Percentiles rank a stretch among this genome's conserved stretches.
phyloP scores from a whole-genome alignment of 2,113 vertebrate genomes.

The Calidris pygmaea region DNA sequence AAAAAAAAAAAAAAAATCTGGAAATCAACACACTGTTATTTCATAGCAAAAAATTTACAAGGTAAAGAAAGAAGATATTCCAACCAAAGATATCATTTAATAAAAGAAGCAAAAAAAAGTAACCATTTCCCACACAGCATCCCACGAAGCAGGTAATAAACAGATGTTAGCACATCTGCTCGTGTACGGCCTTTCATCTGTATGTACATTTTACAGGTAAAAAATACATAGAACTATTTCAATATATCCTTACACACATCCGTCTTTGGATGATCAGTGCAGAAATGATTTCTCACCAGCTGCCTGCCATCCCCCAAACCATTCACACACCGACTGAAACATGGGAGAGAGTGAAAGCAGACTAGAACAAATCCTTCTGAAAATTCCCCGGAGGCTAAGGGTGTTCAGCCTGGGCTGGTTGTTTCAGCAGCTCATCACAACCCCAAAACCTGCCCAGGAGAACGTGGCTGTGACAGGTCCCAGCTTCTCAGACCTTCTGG shows the following conservation, averaged over 20 bases:
- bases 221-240: background rate
- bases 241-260: background rate
- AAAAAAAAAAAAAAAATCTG: background rate
- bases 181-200: background rate
- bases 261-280: rapidly evolving
- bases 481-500: background rate
- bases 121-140: background rate
- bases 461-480: no score
- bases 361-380: background rate
- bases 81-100: background rate
- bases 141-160: background rate
- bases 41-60: background rate
- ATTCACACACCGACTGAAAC: background rate
- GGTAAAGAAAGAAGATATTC: background rate
- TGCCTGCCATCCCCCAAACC: background rate
- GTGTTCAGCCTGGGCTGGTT: background rate
- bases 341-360: background rate
- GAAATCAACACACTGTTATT: background rate
- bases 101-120: background rate
- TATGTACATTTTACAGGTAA: background rate
- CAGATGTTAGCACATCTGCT: no score
- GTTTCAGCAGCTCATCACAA: background rate
- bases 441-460: background rate
- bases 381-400: background rate
- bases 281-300: background rate